A percentile compares a stretch with the other conserved stretches of the same genome.
Evolutionary conservation across 2,797 vertebrate species (phyloP).

Genomic region (Sebastes steindachneri): DNA sequence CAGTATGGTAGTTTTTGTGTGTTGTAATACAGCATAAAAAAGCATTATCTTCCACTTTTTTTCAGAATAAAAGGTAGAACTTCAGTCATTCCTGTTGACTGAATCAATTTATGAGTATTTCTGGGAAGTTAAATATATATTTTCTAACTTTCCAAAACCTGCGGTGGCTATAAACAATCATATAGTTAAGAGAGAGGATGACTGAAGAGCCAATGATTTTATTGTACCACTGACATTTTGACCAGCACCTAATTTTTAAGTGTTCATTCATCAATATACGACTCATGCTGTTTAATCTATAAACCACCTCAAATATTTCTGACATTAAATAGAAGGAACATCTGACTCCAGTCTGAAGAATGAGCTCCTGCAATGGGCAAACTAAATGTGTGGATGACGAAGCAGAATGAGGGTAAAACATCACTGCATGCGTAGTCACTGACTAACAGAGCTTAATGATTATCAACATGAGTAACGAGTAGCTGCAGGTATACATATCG

Average conservation of each 20-base stretch:
- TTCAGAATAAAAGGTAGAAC: not conserved
- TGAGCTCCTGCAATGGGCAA: not conserved
- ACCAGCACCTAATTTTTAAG: not conserved
- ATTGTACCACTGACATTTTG: not conserved
- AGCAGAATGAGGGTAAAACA: not conserved
- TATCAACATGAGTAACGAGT: not conserved
- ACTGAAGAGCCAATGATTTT: not conserved
- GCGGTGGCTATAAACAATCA: not conserved
- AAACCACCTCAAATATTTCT: constrained; percentile 5
- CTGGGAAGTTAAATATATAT: not conserved
- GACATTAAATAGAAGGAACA: not conserved
- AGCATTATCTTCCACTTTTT: not conserved
- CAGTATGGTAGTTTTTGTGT: not conserved
- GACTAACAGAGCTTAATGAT: not conserved
- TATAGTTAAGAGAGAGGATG: not conserved
- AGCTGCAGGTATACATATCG: not conserved
- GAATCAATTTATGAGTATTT: not conserved
- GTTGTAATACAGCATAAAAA: not conserved
- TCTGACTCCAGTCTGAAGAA: not conserved
- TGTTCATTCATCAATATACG: not conserved
- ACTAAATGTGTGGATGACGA: not conserved
- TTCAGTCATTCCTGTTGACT: not conserved
- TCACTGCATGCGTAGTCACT: not conserved
- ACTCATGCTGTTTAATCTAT: not conserved
- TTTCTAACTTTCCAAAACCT: not conserved